Evolutionary conservation across 2,113 vertebrate species (phyloP), one percentile per base, ranked within the genome.

Genomic region (Numenius arquata): DNA sequence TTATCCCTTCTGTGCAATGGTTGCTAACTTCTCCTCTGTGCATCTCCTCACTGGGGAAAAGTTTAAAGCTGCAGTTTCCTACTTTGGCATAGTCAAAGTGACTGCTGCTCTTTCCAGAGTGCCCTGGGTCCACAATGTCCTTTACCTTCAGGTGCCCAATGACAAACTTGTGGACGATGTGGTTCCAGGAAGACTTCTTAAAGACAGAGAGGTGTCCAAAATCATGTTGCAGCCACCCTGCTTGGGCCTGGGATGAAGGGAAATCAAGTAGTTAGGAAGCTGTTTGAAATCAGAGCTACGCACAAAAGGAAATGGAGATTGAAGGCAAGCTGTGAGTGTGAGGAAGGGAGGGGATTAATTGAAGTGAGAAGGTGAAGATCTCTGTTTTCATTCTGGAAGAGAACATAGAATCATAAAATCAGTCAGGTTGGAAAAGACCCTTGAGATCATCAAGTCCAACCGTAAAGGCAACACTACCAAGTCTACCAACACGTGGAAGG

Each of bases 181-280:
- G 99, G 96, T 99, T 99, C 99, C 99, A 99, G 27, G 38, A 85
- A 30, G 99, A 98, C 73, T 97, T 99, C 96, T 98, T 98, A 92
- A 99, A 99, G 82, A 99, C 99, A 22, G 99, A 99, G 63, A 99
- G 98, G 93, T 99, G 99, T 92, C 99, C 99, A 45, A 99, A 99
- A 83, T 99, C 99, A 2, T 99, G 99, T 80, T 99, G 99, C 91
- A 99, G 97, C 99, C 99, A 99, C 29, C 99, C 99, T 38, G 99
- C 98, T 92, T 99, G 99, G 6, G 98, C 93, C 99, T 99, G 88
- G 3, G 32, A 77, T 71, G 88, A 92, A 58, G 36, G 73, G 27
- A 95, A 87, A 74, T 36, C 26, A 40, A 55, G 59, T 3, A 15
- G 45, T 92, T 76, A 93, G 36, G 61, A 62, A 62, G 27, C 5